Conservation (phyloP, 2,113 vertebrate species). For the Sylvilagus bachmani region DNA sequence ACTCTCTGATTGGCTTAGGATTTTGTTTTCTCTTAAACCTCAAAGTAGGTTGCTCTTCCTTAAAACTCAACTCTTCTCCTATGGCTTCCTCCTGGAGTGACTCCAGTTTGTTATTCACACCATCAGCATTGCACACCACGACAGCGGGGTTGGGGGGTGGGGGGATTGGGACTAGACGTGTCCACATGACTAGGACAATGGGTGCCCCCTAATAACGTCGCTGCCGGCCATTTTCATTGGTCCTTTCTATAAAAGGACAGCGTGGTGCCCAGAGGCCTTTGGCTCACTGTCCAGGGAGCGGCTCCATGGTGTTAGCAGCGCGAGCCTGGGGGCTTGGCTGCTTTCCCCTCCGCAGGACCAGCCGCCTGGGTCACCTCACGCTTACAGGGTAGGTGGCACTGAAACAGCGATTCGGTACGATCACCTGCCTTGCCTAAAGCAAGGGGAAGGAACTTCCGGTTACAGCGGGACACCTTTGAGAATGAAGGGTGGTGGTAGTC, state of each 20-base stretch:
- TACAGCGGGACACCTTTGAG: too few relatives aligned
- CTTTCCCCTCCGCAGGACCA: too few relatives aligned
- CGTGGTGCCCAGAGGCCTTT: neutral
- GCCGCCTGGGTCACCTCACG: neutral
- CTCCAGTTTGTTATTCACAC: neutral
- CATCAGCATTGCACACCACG: neutral
- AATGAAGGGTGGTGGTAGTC: neutral
- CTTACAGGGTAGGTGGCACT: neutral
- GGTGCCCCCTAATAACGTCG: too few relatives aligned
- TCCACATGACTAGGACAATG: neutral
- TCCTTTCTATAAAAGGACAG: neutral
- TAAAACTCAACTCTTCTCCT: neutral
- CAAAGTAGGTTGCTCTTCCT: neutral
- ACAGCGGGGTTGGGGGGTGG: neutral
- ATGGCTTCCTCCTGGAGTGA: neutral
- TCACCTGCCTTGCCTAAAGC: neutral
- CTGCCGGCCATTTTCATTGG: neutral
- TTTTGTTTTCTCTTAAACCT: neutral
- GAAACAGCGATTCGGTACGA: neutral
- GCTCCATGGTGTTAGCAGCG: neutral
- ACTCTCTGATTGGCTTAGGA: neutral
- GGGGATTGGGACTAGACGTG: neutral
- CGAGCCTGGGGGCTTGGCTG: neutral
- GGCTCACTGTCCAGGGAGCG: neutral
- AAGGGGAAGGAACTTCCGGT: neutral